Percentiles rank a stretch among this genome's conserved stretches.
These are phyloP conservation scores for Gopherus flavomarginatus DNA, from an alignment of 2,113 vertebrate species.

Conservation along the genomic window DNA sequence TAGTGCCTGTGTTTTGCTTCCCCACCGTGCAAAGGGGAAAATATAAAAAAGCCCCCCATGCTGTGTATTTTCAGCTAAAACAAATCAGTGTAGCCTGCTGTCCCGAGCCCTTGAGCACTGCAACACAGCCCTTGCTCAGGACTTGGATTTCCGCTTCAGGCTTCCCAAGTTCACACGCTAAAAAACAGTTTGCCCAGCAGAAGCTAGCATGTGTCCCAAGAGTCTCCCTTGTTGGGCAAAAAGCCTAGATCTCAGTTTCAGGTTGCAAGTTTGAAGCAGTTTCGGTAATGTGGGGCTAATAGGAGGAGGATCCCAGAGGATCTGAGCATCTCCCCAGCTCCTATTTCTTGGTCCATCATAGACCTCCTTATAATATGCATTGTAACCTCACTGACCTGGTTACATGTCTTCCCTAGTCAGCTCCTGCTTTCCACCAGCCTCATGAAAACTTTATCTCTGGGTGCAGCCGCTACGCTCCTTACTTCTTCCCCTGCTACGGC, in stretches of 20 bases:
- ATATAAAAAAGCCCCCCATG: no score
- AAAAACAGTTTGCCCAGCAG: neutral
- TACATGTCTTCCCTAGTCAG: neutral
- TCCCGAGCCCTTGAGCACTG: no score
- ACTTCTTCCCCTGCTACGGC: neutral
- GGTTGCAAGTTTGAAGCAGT: neutral
- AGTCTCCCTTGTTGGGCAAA: neutral
- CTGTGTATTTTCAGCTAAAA: neutral
- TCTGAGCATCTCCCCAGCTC: neutral
- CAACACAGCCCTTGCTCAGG: neutral
- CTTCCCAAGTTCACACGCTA: neutral
- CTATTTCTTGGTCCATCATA: rapidly evolving
- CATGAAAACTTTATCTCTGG: neutral
- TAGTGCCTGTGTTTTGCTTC: neutral
- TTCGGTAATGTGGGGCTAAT: neutral
- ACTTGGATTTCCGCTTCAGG: neutral
- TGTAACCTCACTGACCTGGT: rapidly evolving
- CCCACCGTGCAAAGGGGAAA: no score
- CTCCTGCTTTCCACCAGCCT: neutral
- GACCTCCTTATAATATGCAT: neutral
- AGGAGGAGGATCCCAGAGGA: neutral
- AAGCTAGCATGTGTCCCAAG: neutral
- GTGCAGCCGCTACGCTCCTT: rapidly evolving
- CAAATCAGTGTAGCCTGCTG: neutral
- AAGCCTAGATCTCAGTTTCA: neutral